These are phyloP conservation scores for Trogon surrucura DNA, from an alignment of 2,113 vertebrate species.

Conservation along the genomic window DNA sequence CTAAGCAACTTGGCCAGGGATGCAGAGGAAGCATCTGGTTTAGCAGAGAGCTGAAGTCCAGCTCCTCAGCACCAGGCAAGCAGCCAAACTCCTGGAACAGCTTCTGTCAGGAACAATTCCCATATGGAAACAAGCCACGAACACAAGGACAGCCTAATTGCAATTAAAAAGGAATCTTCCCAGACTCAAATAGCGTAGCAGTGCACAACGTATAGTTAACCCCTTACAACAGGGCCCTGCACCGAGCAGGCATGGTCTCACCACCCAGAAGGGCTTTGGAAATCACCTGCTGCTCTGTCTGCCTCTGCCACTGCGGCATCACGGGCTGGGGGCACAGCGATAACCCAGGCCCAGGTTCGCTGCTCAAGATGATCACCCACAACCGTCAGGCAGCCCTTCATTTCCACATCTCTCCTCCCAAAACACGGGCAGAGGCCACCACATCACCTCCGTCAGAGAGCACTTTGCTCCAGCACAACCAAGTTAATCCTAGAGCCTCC, in stretches of 20 bases:
- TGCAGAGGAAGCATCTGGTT: slow-evolving; percentile 28
- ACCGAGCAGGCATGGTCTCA: neutral
- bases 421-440: neutral
- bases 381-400: neutral
- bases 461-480: neutral
- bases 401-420: neutral
- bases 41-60: slow-evolving; percentile 10
- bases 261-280: neutral
- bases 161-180: slow-evolving; percentile 60
- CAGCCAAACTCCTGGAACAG: slow-evolving; percentile 62
- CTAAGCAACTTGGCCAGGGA: neutral
- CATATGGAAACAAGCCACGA: slow-evolving; percentile 10
- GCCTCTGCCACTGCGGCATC: neutral
- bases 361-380: neutral
- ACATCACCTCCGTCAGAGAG: rapidly evolving
- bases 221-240: neutral
- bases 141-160: slow-evolving; percentile 57
- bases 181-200: neutral
- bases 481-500: neutral
- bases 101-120: slow-evolving; percentile 60
- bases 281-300: neutral
- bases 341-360: rapidly evolving
- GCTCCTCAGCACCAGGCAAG: neutral
- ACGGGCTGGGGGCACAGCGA: neutral
- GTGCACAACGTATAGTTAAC: neutral